Conservation (phyloP, 1,140 invertebrate species). For the Drosophila navojoa region DNA sequence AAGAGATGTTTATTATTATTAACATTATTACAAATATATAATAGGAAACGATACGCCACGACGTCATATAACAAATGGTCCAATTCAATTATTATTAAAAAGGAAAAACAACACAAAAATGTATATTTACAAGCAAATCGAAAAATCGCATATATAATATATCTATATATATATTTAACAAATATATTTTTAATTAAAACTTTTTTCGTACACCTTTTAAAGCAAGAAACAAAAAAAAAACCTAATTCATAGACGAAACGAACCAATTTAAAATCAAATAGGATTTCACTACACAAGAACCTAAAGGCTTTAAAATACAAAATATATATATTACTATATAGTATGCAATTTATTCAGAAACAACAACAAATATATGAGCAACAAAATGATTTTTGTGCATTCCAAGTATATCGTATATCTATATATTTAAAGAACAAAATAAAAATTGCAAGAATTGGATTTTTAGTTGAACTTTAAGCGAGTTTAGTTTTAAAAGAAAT, state of each 20-base stretch:
- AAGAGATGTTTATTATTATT: constrained; percentile 57
- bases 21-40: constrained; percentile 26
- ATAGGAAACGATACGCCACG: constrained; percentile 68
- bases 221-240: constrained; percentile 34
- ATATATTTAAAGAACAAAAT: constrained; percentile 53
- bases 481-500: constrained; percentile 59
- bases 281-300: constrained; percentile 66
- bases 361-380: constrained; percentile 35
- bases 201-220: constrained; percentile 67
- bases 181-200: constrained; percentile 75
- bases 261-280: constrained; percentile 73
- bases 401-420: constrained; percentile 78
- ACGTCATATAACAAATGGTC: constrained; percentile 78
- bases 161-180: constrained; percentile 24
- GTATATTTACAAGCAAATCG: constrained; percentile 51
- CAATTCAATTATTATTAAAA: constrained; percentile 76
- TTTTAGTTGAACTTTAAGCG: constrained; percentile 68
- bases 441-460: constrained; percentile 41
- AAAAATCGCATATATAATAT: constrained; percentile 46
- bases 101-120: constrained; percentile 45
- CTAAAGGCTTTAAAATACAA: constrained; percentile 70
- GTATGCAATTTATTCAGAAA: constrained; percentile 55
- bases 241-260: constrained; percentile 49
- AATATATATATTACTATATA: constrained; percentile 42
- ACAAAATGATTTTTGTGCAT: constrained; percentile 73